Conservation (phyloP, 2,888 invertebrate genomes). For the Ennomos erosarius region DNA sequence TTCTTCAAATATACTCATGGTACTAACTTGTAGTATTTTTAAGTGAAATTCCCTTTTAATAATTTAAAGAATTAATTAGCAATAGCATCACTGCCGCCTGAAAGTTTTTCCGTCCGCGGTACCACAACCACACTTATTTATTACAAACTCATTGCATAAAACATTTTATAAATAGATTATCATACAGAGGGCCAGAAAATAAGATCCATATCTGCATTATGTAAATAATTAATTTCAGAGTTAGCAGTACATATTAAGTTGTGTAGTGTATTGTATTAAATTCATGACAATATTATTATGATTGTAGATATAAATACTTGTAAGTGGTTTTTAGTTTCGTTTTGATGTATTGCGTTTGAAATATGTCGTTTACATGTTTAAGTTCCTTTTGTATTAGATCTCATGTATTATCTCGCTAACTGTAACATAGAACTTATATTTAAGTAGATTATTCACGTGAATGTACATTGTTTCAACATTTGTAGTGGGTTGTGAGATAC, state of each 20-base stretch:
- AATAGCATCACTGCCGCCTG: constrained; percentile 4
- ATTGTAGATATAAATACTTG: constrained; percentile 55
- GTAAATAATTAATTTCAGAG: no score
- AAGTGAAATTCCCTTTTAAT: no score
- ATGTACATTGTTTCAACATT: constrained; percentile 42
- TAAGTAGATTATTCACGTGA: constrained; percentile 34
- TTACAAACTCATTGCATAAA: background rate
- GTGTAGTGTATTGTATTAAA: constrained; percentile 59
- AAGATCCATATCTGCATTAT: constrained; percentile 10
- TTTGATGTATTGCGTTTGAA: constrained; percentile 55
- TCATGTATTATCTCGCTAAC: constrained; percentile 68
- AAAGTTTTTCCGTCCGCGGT: constrained; percentile 17
- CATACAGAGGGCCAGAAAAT: constrained; percentile 10
- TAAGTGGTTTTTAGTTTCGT: constrained; percentile 41
- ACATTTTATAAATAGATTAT: background rate
- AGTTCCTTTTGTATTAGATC: constrained; percentile 76
- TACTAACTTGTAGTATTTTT: no score
- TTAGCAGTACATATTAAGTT: background rate
- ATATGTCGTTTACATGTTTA: constrained; percentile 50
- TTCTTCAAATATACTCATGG: no score
- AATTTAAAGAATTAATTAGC: background rate
- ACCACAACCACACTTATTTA: constrained; percentile 2
- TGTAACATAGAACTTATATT: constrained; percentile 46
- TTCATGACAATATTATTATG: constrained; percentile 72
- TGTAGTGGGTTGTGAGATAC: constrained; percentile 55